These are phyloP conservation scores for Cotesia congregata DNA, from an alignment of 2,888 invertebrate genomes.

Conservation along the genomic window DNA sequence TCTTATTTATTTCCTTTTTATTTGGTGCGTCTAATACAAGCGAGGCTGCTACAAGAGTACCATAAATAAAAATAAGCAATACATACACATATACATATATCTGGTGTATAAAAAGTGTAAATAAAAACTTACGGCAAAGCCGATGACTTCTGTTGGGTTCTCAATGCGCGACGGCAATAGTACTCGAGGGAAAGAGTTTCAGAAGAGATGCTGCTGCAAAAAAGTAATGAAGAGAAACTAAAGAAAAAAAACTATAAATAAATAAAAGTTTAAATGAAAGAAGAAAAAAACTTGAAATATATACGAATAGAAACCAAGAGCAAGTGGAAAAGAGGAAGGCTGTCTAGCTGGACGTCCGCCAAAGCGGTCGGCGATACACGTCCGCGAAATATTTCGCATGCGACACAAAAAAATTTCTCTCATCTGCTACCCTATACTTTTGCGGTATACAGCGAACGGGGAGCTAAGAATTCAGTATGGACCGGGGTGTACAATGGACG, in stretches of 20 bases:
- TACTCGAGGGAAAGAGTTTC: background rate
- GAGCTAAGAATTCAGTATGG: constrained; percentile 21
- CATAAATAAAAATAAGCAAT: background rate
- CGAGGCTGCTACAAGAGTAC: background rate
- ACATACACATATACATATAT: too few species aligned
- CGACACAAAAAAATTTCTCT: constrained; percentile 16
- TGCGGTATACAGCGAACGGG: background rate
- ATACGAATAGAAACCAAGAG: background rate
- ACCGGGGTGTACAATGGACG: constrained; percentile 19
- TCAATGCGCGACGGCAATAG: background rate
- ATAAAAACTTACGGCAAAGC: background rate
- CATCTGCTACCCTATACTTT: background rate
- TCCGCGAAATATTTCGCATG: constrained; percentile 46
- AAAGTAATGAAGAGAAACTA: constrained; percentile 4
- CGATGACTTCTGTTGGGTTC: background rate
- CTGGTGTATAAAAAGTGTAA: background rate
- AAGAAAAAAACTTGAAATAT: background rate
- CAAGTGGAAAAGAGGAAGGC: constrained; percentile 21
- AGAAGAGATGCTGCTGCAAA: background rate
- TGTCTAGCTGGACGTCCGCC: constrained; percentile 44
- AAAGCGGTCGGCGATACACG: constrained; percentile 47
- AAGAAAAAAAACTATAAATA: constrained; percentile 1
- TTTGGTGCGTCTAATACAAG: constrained; percentile 7
- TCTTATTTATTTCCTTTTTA: constrained; percentile 11
- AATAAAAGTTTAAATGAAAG: constrained; percentile 5